phyloP scores from a whole-genome alignment of 2,113 vertebrate genomes.

The Euleptes europaea region DNA sequence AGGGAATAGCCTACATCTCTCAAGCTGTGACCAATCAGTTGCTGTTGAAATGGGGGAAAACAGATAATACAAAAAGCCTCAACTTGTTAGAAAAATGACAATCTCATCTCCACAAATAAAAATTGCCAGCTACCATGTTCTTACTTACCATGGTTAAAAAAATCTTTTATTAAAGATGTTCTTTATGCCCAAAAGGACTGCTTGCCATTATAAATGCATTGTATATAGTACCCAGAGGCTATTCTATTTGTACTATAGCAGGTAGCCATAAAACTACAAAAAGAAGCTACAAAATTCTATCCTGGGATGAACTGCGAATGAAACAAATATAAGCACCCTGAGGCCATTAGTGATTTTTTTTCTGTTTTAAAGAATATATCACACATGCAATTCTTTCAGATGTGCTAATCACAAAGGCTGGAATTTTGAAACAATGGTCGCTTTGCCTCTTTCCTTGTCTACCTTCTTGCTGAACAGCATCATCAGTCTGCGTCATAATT shows the following conservation, averaged over 20 bases:
- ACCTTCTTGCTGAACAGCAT: conserved; percentile 9
- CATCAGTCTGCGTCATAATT: conserved; percentile 10
- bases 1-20: conserved; percentile 58
- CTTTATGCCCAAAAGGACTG: conserved; percentile 22
- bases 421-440: conserved; percentile 24
- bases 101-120: conserved; percentile 42
- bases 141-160: conserved; percentile 42
- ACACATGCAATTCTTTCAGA: conserved; percentile 39
- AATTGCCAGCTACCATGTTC: conserved; percentile 12
- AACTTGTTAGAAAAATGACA: conserved; percentile 42
- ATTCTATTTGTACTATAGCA: conserved; percentile 56
- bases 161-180: conserved; percentile 2
- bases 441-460: fast-evolving
- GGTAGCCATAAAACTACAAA: conserved; percentile 55
- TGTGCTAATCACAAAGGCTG: conserved; percentile 44
- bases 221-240: conserved; percentile 34
- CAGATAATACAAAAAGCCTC: conserved; percentile 41
- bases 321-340: conserved; percentile 51
- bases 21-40: conserved; percentile 64
- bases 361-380: conserved; percentile 34
- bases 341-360: conserved; percentile 42
- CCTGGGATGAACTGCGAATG: conserved; percentile 39
- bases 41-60: conserved; percentile 51
- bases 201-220: conserved; percentile 36
- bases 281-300: conserved; percentile 41